These are phyloP conservation scores for Tinamus major DNA, from an alignment of 2,797 vertebrate genomes.

Conservation along the genomic window DNA sequence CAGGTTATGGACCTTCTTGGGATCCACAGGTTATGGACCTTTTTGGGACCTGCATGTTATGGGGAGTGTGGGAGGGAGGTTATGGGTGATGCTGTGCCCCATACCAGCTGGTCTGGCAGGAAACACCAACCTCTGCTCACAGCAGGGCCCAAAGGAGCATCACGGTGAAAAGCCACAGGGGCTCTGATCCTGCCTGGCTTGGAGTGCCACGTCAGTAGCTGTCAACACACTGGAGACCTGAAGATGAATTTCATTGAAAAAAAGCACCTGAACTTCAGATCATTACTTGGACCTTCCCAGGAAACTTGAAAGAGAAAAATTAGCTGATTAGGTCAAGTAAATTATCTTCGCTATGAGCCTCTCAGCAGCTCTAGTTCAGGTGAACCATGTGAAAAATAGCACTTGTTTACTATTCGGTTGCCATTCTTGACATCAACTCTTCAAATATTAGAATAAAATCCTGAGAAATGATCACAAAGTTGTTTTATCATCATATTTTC, in stretches of 20 bases:
- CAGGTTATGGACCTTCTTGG: too few species aligned
- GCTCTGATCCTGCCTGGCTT: not conserved
- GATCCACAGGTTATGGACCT: too few species aligned
- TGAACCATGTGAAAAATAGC: not conserved
- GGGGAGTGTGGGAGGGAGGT: rapidly evolving
- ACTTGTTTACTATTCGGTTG: not conserved
- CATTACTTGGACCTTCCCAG: not conserved
- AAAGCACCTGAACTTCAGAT: not conserved
- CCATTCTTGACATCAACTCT: not conserved
- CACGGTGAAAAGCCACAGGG: not conserved
- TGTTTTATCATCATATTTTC: not conserved
- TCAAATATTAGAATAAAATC: not conserved
- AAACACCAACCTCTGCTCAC: rapidly evolving
- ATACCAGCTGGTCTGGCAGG: rapidly evolving
- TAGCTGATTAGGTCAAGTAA: not conserved
- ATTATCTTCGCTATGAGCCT: not conserved
- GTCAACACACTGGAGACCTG: not conserved
- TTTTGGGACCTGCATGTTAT: not conserved
- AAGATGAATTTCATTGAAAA: not conserved
- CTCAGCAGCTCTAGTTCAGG: not conserved
- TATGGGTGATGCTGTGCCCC: rapidly evolving
- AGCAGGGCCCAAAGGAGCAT: not conserved
- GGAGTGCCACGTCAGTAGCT: not conserved
- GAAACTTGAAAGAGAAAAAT: not conserved
- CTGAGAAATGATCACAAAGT: not conserved